Conservation (phyloP, 1,140 invertebrate species). For the Pseudomyrmex sp. region DNA sequence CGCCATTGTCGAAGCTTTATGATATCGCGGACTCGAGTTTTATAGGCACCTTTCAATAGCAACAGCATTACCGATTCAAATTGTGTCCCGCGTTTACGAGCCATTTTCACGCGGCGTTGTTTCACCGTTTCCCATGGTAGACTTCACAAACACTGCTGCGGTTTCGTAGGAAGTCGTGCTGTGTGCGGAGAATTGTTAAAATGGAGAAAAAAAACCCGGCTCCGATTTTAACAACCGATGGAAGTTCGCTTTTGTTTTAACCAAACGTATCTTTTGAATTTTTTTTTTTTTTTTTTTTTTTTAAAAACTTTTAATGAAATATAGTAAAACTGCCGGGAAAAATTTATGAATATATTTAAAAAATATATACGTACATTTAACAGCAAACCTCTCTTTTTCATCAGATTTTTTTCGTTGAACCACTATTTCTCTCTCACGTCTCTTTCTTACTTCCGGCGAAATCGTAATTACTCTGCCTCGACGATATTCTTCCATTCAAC, state of each 20-base stretch:
- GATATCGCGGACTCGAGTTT: slow-evolving; percentile 68
- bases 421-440: neutral
- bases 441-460: neutral
- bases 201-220: slow-evolving; percentile 6
- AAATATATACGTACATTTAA: neutral
- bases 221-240: slow-evolving; percentile 25
- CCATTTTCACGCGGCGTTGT: slow-evolving; percentile 72
- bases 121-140: slow-evolving; percentile 65
- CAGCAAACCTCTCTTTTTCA: neutral
- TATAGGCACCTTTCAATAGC: slow-evolving; percentile 76
- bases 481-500: slow-evolving; percentile 9
- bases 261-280: neutral
- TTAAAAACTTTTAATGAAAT: slow-evolving; percentile 28
- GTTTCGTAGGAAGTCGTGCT: slow-evolving; percentile 31
- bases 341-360: neutral
- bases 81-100: slow-evolving; percentile 77
- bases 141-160: neutral
- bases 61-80: slow-evolving; percentile 76
- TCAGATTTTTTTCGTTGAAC: neutral
- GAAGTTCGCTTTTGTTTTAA: neutral
- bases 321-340: neutral
- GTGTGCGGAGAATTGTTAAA: slow-evolving; percentile 16
- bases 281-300: too few relatives aligned
- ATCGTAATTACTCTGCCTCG: slow-evolving; percentile 25
- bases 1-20: slow-evolving; percentile 66